A percentile compares a stretch with the other conserved stretches of the same genome.
phyloP scores from a whole-genome alignment of 2,888 invertebrate genomes.

The Strigamia transsilvanica region DNA sequence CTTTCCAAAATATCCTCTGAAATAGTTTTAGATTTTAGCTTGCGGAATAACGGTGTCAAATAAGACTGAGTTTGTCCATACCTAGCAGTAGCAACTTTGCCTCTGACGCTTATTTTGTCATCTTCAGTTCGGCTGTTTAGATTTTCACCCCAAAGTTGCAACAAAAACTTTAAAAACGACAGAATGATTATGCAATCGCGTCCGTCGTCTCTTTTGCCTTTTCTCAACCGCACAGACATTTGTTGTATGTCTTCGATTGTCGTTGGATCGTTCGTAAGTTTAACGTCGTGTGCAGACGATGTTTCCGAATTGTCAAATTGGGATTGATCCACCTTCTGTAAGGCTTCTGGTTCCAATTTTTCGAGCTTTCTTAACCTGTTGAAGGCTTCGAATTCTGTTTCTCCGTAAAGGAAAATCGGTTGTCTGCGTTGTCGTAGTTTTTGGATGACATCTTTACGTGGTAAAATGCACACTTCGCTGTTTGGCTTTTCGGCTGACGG shows the following conservation, averaged over 20 bases:
- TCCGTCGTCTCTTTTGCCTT: slow-evolving; percentile 79
- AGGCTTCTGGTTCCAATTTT: slow-evolving; percentile 94
- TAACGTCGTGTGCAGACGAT: slow-evolving; percentile 69
- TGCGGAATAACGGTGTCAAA: slow-evolving; percentile 88
- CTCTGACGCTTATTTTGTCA: slow-evolving; percentile 85
- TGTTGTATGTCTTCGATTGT: slow-evolving; percentile 87
- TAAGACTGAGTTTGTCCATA: slow-evolving; percentile 95
- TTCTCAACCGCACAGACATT: slow-evolving; percentile 51
- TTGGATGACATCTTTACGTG: slow-evolving; percentile 68
- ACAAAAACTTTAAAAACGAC: slow-evolving; percentile 83
- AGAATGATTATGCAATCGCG: slow-evolving; percentile 91
- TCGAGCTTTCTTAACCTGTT: slow-evolving; percentile 87
- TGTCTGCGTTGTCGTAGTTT: slow-evolving; percentile 88
- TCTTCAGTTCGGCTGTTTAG: slow-evolving; percentile 81
- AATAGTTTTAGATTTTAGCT: slow-evolving; percentile 73
- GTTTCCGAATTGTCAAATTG: slow-evolving; percentile 62
- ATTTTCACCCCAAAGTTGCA: slow-evolving; percentile 92
- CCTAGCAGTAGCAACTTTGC: slow-evolving; percentile 89
- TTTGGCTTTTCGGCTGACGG: too few relatives aligned
- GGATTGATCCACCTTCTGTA: slow-evolving; percentile 77
- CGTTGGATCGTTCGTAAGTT: slow-evolving; percentile 76
- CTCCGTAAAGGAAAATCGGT: slow-evolving; percentile 89
- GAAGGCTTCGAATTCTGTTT: slow-evolving; percentile 87
- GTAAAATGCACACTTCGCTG: too few relatives aligned
- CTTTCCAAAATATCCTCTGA: slow-evolving; percentile 96